These are phyloP conservation scores for Nothobranchius kuhntae DNA, from an alignment of 2,113 vertebrate species.

Conservation along the genomic window DNA sequence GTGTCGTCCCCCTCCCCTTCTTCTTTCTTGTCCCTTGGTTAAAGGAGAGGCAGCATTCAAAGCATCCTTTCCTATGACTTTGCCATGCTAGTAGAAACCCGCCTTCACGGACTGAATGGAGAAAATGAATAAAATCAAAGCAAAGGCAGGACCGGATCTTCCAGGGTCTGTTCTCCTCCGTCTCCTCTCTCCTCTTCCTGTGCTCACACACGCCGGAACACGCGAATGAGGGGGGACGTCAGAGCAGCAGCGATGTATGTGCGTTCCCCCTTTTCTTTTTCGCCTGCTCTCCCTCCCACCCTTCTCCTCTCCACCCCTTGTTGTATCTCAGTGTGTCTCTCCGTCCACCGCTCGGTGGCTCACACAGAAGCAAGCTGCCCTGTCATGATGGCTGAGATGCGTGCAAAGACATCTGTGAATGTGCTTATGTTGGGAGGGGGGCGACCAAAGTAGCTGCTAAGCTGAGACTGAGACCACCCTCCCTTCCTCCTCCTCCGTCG, in stretches of 20 bases:
- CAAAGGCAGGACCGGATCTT: constrained; percentile 40
- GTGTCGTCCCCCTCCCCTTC: constrained; percentile 54
- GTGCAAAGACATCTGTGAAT: constrained; percentile 80
- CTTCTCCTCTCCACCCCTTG: constrained; percentile 28
- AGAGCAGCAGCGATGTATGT: constrained; percentile 58
- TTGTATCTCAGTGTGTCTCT: constrained; percentile 31
- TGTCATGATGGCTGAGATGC: constrained; percentile 59
- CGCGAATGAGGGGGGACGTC: constrained; percentile 54
- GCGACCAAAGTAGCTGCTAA: constrained; percentile 78
- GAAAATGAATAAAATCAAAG: constrained; percentile 25
- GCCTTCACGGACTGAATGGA: constrained; percentile 59
- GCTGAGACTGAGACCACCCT: constrained; percentile 80
- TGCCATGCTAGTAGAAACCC: constrained; percentile 60
- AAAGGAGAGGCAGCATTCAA: constrained; percentile 67
- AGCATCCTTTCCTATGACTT: constrained; percentile 75
- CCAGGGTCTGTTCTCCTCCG: constrained; percentile 54
- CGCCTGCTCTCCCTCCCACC: constrained; percentile 45
- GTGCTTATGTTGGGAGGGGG: constrained; percentile 81
- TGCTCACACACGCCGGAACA: constrained; percentile 41
- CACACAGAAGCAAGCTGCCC: constrained; percentile 46
- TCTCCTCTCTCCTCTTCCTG: constrained; percentile 37
- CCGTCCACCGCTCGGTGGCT: constrained; percentile 36
- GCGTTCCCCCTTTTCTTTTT: constrained; percentile 44
- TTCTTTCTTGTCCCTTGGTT: constrained; percentile 66
- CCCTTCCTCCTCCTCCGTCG: constrained; percentile 68